Percentiles rank a stretch among this genome's conserved stretches.
These are phyloP conservation scores for Ellobium chinense DNA, from an alignment of 2,888 invertebrate genomes.

Conservation along the genomic window DNA sequence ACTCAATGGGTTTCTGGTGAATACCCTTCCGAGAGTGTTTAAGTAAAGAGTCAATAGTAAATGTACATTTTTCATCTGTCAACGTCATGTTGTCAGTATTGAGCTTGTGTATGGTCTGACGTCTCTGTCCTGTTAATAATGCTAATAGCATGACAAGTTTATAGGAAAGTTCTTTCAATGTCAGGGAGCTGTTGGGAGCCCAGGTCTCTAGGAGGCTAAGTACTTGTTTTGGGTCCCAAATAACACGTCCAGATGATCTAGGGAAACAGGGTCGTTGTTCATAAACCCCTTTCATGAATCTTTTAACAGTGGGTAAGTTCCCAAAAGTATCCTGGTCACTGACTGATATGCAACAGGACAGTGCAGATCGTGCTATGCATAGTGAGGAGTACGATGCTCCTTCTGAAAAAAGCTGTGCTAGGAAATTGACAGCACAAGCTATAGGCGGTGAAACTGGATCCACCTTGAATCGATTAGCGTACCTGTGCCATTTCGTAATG, in stretches of 20 bases:
- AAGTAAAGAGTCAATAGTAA: not conserved
- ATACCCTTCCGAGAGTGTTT: not conserved
- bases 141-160: slow-evolving; percentile 1
- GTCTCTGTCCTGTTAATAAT: not conserved
- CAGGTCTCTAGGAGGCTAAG: not conserved
- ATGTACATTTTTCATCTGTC: not conserved
- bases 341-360: not conserved
- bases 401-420: not conserved
- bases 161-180: slow-evolving; percentile 10
- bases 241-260: not conserved
- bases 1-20: not conserved
- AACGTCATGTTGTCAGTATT: not conserved
- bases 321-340: not conserved
- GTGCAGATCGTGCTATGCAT: not conserved
- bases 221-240: not conserved
- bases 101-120: not conserved
- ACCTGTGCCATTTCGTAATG: not conserved
- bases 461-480: not conserved
- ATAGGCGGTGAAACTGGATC: slow-evolving; percentile 7
- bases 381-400: not conserved
- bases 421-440: not conserved
- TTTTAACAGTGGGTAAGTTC: not conserved
- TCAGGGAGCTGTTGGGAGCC: not conserved
- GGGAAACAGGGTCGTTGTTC: not conserved
- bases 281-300: slow-evolving; percentile 16